Evolutionary conservation across 2,888 invertebrate species (phyloP), one percentile per base, ranked within the genome.

Genomic region (Himalopsyche japonica): DNA sequence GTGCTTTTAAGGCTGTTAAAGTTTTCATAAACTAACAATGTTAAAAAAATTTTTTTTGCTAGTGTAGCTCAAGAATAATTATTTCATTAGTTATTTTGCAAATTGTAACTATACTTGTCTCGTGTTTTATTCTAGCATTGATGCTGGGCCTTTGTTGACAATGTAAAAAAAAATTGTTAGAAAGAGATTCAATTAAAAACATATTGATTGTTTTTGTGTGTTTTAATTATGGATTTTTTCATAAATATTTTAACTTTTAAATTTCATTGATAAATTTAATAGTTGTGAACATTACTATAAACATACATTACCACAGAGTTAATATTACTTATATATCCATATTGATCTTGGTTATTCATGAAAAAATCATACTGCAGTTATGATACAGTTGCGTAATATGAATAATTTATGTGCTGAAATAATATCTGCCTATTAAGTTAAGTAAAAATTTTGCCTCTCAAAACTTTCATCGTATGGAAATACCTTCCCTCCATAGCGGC

Each of bases 401-500:
- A 43, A 43, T 43, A 43, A 43, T 43, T 43, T 15, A 43, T 43
- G 15, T 15, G 15, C 15, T 15, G 15, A 43, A 43, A 43, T 43
- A 43, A 3, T 43, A 1, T 15, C 15, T 43, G 12, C 15, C 7
- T 3, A 43, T 43, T 8, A 37, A 43, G 43, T 12, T 43, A 43
- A 4, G 4, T 43, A 2, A 15, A 43, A 15, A 43, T 43, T 15
- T 43, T 43, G 15, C 15, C 43, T 15, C 43, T 15, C 43, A 43
- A 15, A 1, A 43, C 48, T 76, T n/a, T 83, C 80, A 86, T 78
- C 85, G 70, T 7, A 81, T 37, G 48, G 64, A 30, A 47, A 87
- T 47, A 27, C 84, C 86, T 37, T 80, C 77, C 78, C 86, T 85
- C 86, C 86, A 87, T 57, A 81, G 64, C 27, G 86, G 86, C 0